Evolutionary conservation across 2,888 invertebrate species (phyloP).

Genomic region (Cordylochernes scorpioides): DNA sequence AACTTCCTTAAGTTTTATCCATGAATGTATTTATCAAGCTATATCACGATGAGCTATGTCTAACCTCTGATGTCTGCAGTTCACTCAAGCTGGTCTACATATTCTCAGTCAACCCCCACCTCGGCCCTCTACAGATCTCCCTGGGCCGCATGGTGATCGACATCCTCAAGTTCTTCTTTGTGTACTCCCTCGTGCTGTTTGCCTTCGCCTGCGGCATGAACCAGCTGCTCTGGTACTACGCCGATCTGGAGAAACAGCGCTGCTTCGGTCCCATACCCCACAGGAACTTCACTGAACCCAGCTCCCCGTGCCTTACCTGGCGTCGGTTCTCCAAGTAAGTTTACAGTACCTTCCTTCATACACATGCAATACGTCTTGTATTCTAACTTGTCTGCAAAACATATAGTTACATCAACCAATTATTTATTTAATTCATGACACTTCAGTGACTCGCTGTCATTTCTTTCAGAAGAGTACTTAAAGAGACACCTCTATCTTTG

Average conservation of each 20-base stretch:
- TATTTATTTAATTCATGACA: too few species aligned
- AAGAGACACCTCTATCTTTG: too few species aligned
- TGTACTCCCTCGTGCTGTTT: slow-evolving; percentile 30
- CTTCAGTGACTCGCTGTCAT: too few species aligned
- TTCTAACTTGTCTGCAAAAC: neutral
- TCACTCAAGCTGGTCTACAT: slow-evolving; percentile 35
- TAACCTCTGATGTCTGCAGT: slow-evolving; percentile 14
- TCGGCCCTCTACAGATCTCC: slow-evolving; percentile 34
- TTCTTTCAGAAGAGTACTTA: too few species aligned
- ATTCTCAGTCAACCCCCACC: slow-evolving; percentile 34
- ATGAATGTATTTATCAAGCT: neutral
- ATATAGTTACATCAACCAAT: too few species aligned
- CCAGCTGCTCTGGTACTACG: slow-evolving; percentile 77
- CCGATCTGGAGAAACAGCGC: slow-evolving; percentile 21
- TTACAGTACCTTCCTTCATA: neutral
- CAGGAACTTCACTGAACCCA: slow-evolving; percentile 2
- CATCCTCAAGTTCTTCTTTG: slow-evolving; percentile 32
- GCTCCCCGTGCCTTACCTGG: slow-evolving; percentile 21
- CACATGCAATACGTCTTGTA: neutral
- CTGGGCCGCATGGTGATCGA: slow-evolving; percentile 34
- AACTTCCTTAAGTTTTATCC: neutral
- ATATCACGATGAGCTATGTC: neutral
- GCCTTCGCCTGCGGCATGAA: slow-evolving; percentile 38
- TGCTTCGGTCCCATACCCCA: slow-evolving; percentile 8
- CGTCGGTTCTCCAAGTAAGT: slow-evolving; percentile 26